Evolutionary conservation across 1,140 invertebrate genomes (phyloP).

Genomic region (Drosophila jambulina): DNA sequence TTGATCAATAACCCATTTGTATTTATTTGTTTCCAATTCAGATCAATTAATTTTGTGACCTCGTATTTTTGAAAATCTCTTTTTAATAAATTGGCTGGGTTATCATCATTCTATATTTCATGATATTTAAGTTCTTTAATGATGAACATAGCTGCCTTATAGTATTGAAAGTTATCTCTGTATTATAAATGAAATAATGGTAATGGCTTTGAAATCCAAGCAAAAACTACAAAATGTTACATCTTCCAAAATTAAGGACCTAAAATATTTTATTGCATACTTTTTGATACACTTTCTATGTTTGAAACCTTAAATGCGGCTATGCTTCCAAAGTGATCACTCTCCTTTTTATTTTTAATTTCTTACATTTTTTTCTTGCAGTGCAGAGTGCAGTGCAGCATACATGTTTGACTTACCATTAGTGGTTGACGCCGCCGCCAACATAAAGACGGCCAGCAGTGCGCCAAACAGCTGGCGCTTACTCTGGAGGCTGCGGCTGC

Average conservation of each 20-base stretch:
- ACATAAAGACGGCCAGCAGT: conserved; percentile 60
- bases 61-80: background rate
- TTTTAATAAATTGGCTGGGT: no score
- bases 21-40: conserved; percentile 4
- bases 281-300: background rate
- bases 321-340: background rate
- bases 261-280: background rate
- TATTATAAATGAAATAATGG: no score
- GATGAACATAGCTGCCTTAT: no score
- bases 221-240: background rate
- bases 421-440: conserved; percentile 64
- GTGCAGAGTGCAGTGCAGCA: conserved; percentile 12
- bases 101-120: background rate
- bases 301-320: no score
- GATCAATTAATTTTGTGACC: background rate
- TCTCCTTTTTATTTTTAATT: background rate
- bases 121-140: no score
- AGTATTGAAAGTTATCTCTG: no score
- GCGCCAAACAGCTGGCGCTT: conserved; percentile 75
- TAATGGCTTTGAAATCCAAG: background rate
- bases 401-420: conserved; percentile 63
- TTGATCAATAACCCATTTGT: background rate
- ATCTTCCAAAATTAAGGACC: background rate
- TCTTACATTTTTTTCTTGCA: background rate
- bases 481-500: conserved; percentile 35